A percentile compares a stretch with the other conserved stretches of the same genome.
These are phyloP conservation scores for Pseudococcus jackbeardsleyi DNA, from an alignment of 2,888 invertebrate species.

Conservation along the genomic window DNA sequence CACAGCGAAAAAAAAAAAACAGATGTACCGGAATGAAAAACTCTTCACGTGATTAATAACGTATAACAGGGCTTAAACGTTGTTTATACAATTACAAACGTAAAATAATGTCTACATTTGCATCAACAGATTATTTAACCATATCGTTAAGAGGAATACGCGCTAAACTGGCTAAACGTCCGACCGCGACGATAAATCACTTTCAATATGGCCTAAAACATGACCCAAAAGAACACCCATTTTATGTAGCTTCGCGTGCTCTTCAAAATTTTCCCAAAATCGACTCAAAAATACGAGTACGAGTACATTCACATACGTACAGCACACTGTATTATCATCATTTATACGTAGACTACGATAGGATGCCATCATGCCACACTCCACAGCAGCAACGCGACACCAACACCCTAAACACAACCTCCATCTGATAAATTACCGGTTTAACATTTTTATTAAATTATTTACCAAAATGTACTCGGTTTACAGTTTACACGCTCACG, in stretches of 20 bases:
- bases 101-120: slow-evolving; percentile 62
- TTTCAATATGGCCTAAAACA: slow-evolving; percentile 53
- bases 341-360: too few species aligned
- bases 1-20: not conserved
- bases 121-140: slow-evolving; percentile 63
- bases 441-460: slow-evolving; percentile 10
- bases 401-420: slow-evolving; percentile 5
- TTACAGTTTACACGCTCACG: not conserved
- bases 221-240: slow-evolving; percentile 58
- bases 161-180: slow-evolving; percentile 54
- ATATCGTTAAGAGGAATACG: not conserved
- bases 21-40: slow-evolving; percentile 55
- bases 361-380: not conserved
- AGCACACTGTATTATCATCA: not conserved
- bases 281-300: slow-evolving; percentile 8
- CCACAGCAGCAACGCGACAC: not conserved
- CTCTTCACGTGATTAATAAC: slow-evolving; percentile 59
- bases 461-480: not conserved
- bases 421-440: slow-evolving; percentile 43
- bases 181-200: slow-evolving; percentile 58
- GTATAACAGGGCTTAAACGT: slow-evolving; percentile 58
- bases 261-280: slow-evolving; percentile 28
- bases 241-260: slow-evolving; percentile 49
- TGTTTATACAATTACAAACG: slow-evolving; percentile 62
- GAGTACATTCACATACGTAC: not conserved